These are phyloP conservation scores for Gymnocypris eckloni DNA, from an alignment of 2,797 vertebrate genomes.

Conservation along the genomic window DNA sequence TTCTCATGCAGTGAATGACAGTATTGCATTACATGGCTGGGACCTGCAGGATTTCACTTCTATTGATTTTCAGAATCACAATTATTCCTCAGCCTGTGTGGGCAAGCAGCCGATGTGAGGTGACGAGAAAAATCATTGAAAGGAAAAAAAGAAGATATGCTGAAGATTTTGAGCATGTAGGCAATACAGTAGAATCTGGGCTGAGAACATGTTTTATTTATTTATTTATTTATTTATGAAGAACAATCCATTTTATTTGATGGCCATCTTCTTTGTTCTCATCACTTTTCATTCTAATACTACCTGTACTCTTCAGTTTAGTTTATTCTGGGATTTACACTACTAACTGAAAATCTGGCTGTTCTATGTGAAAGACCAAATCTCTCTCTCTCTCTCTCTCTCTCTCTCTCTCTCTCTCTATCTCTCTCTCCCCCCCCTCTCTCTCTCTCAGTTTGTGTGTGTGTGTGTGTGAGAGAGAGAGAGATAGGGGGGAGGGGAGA, in stretches of 20 bases:
- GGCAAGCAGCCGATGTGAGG: constrained; percentile 26
- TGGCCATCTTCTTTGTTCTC: background rate
- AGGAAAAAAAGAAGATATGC: constrained; percentile 23
- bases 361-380: background rate
- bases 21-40: constrained; percentile 64
- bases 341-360: background rate
- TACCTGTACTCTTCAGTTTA: background rate
- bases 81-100: constrained; percentile 58
- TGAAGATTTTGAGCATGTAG: constrained; percentile 16
- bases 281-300: background rate
- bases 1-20: constrained; percentile 59
- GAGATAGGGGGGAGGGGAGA: too few relatives aligned
- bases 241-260: constrained; percentile 17
- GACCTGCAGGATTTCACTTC: constrained; percentile 60
- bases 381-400: background rate
- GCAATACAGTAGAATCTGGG: constrained; percentile 7
- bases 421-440: background rate
- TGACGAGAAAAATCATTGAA: constrained; percentile 22
- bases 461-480: background rate
- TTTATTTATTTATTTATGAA: constrained; percentile 5
- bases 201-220: background rate
- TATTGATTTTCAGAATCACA: constrained; percentile 72
- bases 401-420: too few relatives aligned
- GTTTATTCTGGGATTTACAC: background rate
- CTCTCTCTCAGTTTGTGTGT: background rate